Percentiles rank a stretch among this genome's conserved stretches.
Evolutionary conservation across 2,797 vertebrate species (phyloP).

Genomic region (Buceros bicornis): DNA sequence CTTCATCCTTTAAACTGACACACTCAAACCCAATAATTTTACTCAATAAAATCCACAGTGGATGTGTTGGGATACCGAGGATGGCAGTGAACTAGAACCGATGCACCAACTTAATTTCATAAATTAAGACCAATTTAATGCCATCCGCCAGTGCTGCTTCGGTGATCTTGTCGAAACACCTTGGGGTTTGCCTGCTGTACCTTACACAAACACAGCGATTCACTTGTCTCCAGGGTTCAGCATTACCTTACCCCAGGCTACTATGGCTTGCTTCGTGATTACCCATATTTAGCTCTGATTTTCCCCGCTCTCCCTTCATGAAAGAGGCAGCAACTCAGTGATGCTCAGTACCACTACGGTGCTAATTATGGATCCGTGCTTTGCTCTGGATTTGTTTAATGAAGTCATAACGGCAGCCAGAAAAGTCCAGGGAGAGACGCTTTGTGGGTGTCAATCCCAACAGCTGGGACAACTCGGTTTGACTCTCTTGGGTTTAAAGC

Average conservation of each 20-base stretch:
- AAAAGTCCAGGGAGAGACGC: neutral
- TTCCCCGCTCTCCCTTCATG: neutral
- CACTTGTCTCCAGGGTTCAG: neutral
- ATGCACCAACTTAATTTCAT: neutral
- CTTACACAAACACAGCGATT: fast-evolving
- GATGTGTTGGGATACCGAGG: neutral
- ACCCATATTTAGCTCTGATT: neutral
- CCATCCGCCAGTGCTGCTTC: neutral
- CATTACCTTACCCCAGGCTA: fast-evolving
- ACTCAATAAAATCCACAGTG: neutral
- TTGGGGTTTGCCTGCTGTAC: neutral
- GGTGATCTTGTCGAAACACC: neutral
- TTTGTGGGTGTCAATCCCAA: neutral
- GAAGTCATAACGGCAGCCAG: neutral
- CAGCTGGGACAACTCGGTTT: neutral
- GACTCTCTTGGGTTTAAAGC: constrained; percentile 14
- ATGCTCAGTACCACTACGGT: neutral
- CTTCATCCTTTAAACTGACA: neutral
- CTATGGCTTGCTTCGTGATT: neutral
- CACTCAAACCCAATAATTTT: neutral
- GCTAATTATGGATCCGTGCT: neutral
- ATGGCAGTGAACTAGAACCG: neutral
- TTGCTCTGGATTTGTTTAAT: neutral
- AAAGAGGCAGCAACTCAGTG: neutral
- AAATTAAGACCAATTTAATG: neutral